Evolutionary conservation across 2,113 vertebrate species (phyloP).

Genomic region (Perca flavescens): DNA sequence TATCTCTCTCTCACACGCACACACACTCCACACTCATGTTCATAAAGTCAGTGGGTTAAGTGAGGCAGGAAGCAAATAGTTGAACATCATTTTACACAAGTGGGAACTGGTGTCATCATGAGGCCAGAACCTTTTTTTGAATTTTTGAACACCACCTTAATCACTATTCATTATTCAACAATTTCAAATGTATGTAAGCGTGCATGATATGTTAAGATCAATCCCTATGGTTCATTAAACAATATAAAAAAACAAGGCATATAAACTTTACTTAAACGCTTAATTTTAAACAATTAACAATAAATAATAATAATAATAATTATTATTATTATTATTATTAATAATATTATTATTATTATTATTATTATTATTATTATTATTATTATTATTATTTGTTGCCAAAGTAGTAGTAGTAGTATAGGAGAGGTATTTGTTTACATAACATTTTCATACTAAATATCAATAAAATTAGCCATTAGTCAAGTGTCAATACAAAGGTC

Average conservation of each 20-base stretch:
- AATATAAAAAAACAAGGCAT: background rate
- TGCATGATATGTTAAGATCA: background rate
- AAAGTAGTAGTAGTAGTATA: no score
- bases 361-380: background rate
- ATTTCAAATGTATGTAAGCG: background rate
- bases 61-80: conserved; percentile 51
- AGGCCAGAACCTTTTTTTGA: conserved; percentile 14
- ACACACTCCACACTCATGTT: background rate
- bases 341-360: background rate
- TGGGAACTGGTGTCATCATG: conserved; percentile 44
- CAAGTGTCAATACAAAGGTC: background rate
- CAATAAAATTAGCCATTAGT: background rate
- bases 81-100: conserved; percentile 45
- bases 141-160: background rate
- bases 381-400: background rate
- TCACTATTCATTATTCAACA: background rate
- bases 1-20: background rate
- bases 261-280: background rate
- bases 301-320: background rate
- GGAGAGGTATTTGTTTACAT: background rate
- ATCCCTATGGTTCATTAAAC: background rate
- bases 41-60: conserved; percentile 25
- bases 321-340: background rate
- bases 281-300: background rate
- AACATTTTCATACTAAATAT: background rate